These are phyloP conservation scores for Muschampia plurimacula DNA, from an alignment of 2,888 invertebrate genomes.

Conservation along the genomic window DNA sequence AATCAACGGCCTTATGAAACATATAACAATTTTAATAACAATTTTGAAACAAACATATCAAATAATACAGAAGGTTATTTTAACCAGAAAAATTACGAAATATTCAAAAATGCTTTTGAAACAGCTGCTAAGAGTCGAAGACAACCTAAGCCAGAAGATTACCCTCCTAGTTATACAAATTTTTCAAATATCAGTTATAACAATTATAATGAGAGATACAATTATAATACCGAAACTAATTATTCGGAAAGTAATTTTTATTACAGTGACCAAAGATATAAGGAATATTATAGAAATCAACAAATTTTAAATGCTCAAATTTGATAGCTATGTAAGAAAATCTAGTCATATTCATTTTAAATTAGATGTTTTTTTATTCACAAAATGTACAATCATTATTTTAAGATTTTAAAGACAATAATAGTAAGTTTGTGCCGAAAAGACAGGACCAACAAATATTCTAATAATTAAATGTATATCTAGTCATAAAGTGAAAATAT, in stretches of 20 bases:
- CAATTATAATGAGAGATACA: slow-evolving; percentile 63
- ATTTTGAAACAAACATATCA: slow-evolving; percentile 44
- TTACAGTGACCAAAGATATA: slow-evolving; percentile 73
- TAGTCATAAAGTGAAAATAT: slow-evolving; percentile 65
- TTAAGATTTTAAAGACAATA: slow-evolving; percentile 62
- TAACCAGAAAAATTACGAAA: slow-evolving; percentile 83
- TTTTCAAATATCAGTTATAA: slow-evolving; percentile 60
- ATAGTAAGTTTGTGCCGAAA: slow-evolving; percentile 49
- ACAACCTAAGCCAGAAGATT: slow-evolving; percentile 60
- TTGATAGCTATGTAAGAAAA: slow-evolving; percentile 49
- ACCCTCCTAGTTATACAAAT: slow-evolving; percentile 53
- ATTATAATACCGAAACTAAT: slow-evolving; percentile 59
- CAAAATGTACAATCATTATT: slow-evolving; percentile 30
- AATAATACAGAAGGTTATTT: slow-evolving; percentile 68
- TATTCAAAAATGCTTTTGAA: slow-evolving; percentile 87
- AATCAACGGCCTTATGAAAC: slow-evolving; percentile 57
- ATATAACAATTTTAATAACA: slow-evolving; percentile 53
- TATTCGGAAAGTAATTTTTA: slow-evolving; percentile 68
- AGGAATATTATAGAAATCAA: slow-evolving; percentile 71
- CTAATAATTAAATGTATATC: slow-evolving; percentile 55
- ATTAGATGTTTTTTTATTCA: slow-evolving; percentile 25
- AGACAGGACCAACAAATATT: slow-evolving; percentile 12
- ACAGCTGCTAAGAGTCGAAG: slow-evolving; percentile 69
- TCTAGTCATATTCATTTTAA: slow-evolving; percentile 53
- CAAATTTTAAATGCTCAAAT: slow-evolving; percentile 76